Percentiles rank a stretch among this genome's conserved stretches.
phyloP scores from a whole-genome alignment of 2,888 invertebrate species.

The Cataglyphis rosenhaueri region DNA sequence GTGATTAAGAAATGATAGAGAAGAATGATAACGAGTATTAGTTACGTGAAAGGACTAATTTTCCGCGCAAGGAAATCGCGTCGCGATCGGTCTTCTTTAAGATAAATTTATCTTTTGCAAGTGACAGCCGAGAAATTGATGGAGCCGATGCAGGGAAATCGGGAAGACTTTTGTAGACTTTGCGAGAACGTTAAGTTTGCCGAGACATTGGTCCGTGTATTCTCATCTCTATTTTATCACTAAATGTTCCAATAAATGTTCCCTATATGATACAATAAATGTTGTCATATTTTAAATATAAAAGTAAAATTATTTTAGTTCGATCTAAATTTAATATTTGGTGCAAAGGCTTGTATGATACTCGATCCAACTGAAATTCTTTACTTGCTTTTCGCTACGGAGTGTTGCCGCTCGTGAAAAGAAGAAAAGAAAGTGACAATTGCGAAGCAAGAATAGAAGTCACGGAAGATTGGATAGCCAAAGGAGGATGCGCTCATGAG shows the following conservation, averaged over 20 bases:
- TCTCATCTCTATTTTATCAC: not conserved
- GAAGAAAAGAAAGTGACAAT: slow-evolving; percentile 42
- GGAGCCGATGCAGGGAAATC: slow-evolving; percentile 31
- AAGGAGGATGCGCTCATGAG: slow-evolving; percentile 43
- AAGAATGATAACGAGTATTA: not conserved
- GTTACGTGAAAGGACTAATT: not conserved
- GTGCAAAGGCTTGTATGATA: not conserved
- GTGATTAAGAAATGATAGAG: slow-evolving; percentile 10
- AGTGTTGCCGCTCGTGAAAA: not conserved
- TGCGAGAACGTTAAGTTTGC: slow-evolving; percentile 21
- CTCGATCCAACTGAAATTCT: not conserved
- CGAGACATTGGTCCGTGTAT: slow-evolving; percentile 2
- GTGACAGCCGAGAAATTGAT: slow-evolving; percentile 30
- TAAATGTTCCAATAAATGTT: not conserved
- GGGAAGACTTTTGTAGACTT: slow-evolving; percentile 14
- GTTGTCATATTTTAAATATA: not conserved
- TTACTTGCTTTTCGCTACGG: not conserved
- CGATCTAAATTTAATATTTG: not conserved
- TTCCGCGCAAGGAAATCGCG: slow-evolving; percentile 14
- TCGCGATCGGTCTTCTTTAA: slow-evolving; percentile 33
- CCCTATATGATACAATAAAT: not conserved
- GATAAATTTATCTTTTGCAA: slow-evolving; percentile 45
- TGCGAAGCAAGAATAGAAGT: slow-evolving; percentile 29
- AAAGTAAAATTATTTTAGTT: not conserved
- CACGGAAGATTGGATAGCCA: slow-evolving; percentile 20